These are phyloP conservation scores for Tringa solitaria DNA, from an alignment of 2,113 vertebrate species.

Conservation along the genomic window DNA sequence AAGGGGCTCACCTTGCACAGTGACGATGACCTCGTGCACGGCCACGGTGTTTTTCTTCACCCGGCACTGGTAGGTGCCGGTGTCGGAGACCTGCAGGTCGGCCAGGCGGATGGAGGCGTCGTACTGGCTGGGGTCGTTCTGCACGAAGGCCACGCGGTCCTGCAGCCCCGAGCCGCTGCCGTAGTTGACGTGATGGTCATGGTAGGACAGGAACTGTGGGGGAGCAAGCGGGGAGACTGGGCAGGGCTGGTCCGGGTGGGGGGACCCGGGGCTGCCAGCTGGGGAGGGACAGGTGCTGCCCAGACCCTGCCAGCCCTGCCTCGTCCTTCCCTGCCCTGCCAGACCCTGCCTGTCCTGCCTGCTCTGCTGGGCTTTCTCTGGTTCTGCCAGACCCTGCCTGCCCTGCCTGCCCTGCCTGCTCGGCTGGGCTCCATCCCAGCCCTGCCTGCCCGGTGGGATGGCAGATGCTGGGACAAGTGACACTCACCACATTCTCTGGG, in stretches of 20 bases:
- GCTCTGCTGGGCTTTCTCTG: neutral
- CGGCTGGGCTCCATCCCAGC: neutral
- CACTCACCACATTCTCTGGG: conserved; percentile 78
- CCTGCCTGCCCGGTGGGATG: neutral
- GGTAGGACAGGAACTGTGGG: conserved; percentile 66
- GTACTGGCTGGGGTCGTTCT: conserved; percentile 73
- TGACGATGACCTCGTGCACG: conserved; percentile 80
- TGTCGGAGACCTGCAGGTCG: conserved; percentile 74
- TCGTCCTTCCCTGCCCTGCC: neutral
- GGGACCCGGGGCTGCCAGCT: too few relatives aligned
- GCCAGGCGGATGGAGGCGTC: conserved; percentile 85
- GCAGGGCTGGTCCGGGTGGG: neutral
- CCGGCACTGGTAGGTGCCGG: conserved; percentile 88
- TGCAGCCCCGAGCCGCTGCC: conserved; percentile 70
- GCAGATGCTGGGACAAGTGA: neutral
- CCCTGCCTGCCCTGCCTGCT: neutral
- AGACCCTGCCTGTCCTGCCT: too few relatives aligned
- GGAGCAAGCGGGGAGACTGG: rapidly evolving
- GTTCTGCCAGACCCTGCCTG: neutral
- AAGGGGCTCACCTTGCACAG: conserved; percentile 80
- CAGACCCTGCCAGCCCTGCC: neutral
- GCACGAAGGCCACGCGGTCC: conserved; percentile 77
- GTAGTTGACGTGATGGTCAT: conserved; percentile 71
- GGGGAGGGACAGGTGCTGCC: neutral
- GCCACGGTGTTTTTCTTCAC: conserved; percentile 90